Base-by-base conservation (phyloP, 1,140 invertebrate genomes). In the Drosophila pallidifrons region DNA sequence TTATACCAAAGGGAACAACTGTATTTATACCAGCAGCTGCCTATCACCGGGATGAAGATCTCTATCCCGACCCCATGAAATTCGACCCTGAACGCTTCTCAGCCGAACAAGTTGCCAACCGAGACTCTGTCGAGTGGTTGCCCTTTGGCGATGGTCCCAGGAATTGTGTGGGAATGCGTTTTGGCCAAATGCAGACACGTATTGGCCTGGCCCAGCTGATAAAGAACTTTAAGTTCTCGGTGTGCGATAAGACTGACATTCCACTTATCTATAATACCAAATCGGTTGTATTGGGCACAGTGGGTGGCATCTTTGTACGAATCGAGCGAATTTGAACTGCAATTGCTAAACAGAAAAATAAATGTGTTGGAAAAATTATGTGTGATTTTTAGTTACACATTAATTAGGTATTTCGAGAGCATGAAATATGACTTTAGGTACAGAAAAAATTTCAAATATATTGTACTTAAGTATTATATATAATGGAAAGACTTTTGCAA, bases 61-160 rank as follows among this genome's bases (percentile, higher is more conserved):
- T 94, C 59, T 96, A 93, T 78, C 94, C 94, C 0, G 91, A 95
- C 13, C 94, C 95, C 1, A 92, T 94, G 13, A 77, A 89, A n/a
- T 95, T 94, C 73, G 93, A 95, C 80, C 95, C 95, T 0, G 94
- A 95, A 41, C 81, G 95, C 49, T 95, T 91, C 57, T 69, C 77
- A 10, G 93, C 94, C 2, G 93, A 93, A 52, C 81, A 93, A 32
- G 93, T 93, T 68, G 82, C 82, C 1, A 81, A 91, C 15, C 87
- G 92, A 16, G 86, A 93, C 51, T 93, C 93, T 0, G 93, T 91
- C 43, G 91, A 92, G 5, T 95, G 94, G 87, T 78, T 95, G 43
- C 94, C 94, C 5, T 98, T 98, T 81, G 96, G 96, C 7, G 93
- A 94, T 54, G 94, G 94, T 28, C 94, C 94, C 3, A 91, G 93